Evolutionary conservation across 2,797 vertebrate genomes (phyloP), one percentile per base, ranked within the genome.

Genomic region (Miichthys miiuy): DNA sequence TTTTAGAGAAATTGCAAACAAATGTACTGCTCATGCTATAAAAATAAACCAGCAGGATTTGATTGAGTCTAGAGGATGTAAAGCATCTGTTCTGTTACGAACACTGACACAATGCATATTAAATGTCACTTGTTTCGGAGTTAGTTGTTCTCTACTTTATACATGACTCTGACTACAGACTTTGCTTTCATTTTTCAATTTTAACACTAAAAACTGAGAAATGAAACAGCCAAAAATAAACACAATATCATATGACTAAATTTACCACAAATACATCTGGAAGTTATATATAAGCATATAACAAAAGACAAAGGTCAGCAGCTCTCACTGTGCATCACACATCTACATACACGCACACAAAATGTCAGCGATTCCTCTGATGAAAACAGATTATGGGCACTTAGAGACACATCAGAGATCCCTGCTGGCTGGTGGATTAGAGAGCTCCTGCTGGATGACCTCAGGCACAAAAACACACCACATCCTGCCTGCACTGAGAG

Each of bases 391-490:
- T 85, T 79, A 87, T 30, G 57, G 74, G 81, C 80, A 81, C 67
- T 90, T 70, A 82, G 76, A 87, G 80, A 84, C 75, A 68, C 80
- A 85, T 83, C 80, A 86, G 75, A 86, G 81, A 56, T 86, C 79
- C 72, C 81, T 78, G 65, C 56, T 63, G 72, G 64, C 83, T 77
- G 83, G 34, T 82, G 79, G 88, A 91, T 91, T 86, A 90, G 75
- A 88, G 82, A 83, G 76, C 77, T 86, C 77, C 89, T 80, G 86
- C 68, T 84, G 84, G 61, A 85, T 80, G 83, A 87, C 83, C 86
- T 85, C 83, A 76, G 69, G 83, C 72, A 77, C 87, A 21, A 44
- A 79, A 76, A 84, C 79, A 61, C 73, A 82, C 60, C 79, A 68
- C 75, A 83, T 84, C 83, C 87, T 85, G 82, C 52, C 50, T 66